phyloP scores from a whole-genome alignment of 2,113 vertebrate genomes.

The Nesoenas mayeri region DNA sequence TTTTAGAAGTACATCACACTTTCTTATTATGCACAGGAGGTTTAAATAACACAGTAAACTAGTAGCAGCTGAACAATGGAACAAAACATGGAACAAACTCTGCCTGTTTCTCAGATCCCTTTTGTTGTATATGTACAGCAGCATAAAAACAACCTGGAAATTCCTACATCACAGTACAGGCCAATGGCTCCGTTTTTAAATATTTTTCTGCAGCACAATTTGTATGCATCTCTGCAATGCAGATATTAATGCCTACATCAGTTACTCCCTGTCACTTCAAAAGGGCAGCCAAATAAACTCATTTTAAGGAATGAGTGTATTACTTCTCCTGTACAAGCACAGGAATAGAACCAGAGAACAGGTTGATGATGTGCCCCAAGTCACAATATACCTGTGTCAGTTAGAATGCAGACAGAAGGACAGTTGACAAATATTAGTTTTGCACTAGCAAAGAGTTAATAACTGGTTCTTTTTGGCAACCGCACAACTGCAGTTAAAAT shows the following conservation, averaged over 20 bases:
- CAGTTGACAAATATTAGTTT: background rate
- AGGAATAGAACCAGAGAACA: background rate
- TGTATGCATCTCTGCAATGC: background rate
- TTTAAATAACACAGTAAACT: background rate
- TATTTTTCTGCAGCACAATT: background rate
- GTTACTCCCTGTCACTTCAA: background rate
- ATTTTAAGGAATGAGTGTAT: background rate
- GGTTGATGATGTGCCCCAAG: background rate
- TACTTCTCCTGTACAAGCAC: background rate
- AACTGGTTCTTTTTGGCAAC: background rate
- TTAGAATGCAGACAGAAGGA: background rate
- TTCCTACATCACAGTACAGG: background rate
- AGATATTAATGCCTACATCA: background rate
- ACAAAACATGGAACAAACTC: background rate
- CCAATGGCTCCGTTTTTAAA: background rate
- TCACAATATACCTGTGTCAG: background rate
- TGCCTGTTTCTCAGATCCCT: background rate
- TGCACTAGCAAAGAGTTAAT: background rate
- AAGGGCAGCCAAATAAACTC: background rate
- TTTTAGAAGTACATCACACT: background rate
- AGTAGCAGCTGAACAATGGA: background rate
- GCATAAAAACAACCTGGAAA: background rate
- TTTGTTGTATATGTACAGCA: background rate
- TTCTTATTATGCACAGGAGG: background rate
- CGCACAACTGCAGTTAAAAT: background rate